phyloP scores from a whole-genome alignment of 2,113 vertebrate genomes.

The Poeciliopsis retropinna region DNA sequence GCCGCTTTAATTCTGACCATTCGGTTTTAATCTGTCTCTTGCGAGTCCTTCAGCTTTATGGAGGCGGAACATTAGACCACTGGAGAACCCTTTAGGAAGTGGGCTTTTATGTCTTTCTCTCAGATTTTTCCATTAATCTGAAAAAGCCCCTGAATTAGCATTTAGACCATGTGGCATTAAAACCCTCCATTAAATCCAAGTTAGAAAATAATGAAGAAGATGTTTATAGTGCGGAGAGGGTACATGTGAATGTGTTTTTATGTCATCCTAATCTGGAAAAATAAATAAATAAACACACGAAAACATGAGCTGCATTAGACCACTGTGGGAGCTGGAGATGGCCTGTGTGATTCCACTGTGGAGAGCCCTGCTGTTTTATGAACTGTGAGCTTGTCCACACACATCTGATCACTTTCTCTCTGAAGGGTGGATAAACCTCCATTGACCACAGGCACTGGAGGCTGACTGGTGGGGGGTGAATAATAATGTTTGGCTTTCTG shows the following conservation, averaged over 20 bases:
- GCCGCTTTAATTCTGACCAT: constrained; percentile 23
- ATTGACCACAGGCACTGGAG: constrained; percentile 36
- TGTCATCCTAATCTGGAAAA: not conserved
- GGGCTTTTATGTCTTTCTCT: constrained; percentile 20
- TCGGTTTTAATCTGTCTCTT: constrained; percentile 43
- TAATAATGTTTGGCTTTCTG: constrained; percentile 49
- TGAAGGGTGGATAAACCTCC: constrained; percentile 49
- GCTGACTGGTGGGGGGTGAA: constrained; percentile 22
- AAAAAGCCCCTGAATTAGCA: constrained; percentile 30
- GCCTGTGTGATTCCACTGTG: constrained; percentile 9
- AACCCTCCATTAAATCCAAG: constrained; percentile 25
- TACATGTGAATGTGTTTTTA: not conserved
- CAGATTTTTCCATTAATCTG: constrained; percentile 37
- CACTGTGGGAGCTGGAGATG: not conserved
- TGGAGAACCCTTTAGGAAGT: constrained; percentile 33
- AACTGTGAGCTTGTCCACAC: constrained; percentile 56
- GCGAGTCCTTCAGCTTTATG: constrained; percentile 28
- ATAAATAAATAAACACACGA: not conserved
- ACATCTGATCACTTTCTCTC: constrained; percentile 55
- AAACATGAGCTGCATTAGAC: constrained; percentile 7
- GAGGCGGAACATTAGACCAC: constrained; percentile 29
- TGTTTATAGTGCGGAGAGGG: not conserved
- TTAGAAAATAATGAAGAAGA: constrained; percentile 18
- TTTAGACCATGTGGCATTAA: constrained; percentile 39
- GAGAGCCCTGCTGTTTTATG: constrained; percentile 26